Evolutionary conservation across 35 echinoderm and acorn worm genomes (phyloP), one percentile per base, ranked within the genome.

Genomic region (Stichopus chloronotus): DNA sequence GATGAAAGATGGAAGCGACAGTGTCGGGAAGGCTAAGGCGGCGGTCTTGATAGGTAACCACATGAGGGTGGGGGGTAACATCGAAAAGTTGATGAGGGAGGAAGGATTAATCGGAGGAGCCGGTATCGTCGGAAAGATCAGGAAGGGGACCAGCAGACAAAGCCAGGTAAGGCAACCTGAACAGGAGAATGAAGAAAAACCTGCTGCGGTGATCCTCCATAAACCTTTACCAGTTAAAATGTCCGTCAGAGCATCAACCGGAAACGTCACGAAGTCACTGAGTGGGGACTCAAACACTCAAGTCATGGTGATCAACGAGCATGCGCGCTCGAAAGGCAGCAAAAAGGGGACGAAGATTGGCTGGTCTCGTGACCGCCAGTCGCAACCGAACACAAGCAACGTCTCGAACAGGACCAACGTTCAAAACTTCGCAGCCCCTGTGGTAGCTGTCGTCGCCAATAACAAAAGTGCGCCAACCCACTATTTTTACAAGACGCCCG

Each of bases 51-150:
- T 85, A 0, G 82, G 82, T 58, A 59, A 85, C 55, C 55, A 85
- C 19, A 55, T 85, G 55, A 12, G 82, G n/a, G 82, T 59, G 8
- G 82, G 82, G 57, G 57, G 20, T 56, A 58, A 57, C 17, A 53
- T 85, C 25, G 56, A 85, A 11, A 61, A 89, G 52, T 52, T 89
- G 9, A 89, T 89, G 60, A 63, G 17, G 13, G 87, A 89, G 59
- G 87, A 89, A 52, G 87, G 87, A 5, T 89, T 89, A 59, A 89
- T 89, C n/a, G 25, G 60, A 89, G 87, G 87, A 17, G 57, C 12
- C 14, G 11, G 30, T 72, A 6, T 52, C 12, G 54, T 8, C 14
- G 11, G 13, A 12, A 61, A 54, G 60, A 69, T 21, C 13, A n/a
- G 17, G 58, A 53, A 24, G 17, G 20, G 43, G 87, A 16, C 7